These are phyloP conservation scores for Podargus strigoides DNA, from an alignment of 2,797 vertebrate genomes.

Conservation along the genomic window DNA sequence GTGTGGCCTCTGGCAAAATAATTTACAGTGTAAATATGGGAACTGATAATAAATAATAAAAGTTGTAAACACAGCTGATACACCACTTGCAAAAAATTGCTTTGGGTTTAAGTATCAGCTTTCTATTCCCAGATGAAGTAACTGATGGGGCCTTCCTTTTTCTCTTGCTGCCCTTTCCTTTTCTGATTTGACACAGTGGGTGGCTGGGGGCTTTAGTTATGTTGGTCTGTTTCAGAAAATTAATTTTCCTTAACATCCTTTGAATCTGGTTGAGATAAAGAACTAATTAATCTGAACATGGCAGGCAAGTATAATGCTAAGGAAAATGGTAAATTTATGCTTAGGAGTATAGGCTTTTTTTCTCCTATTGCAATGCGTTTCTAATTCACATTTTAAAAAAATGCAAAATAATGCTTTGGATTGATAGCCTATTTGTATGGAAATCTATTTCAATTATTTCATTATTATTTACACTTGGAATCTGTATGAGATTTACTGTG, in stretches of 20 bases:
- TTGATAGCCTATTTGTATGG: background rate
- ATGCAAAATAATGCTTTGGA: background rate
- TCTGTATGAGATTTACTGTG: background rate
- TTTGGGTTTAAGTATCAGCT: background rate
- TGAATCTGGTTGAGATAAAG: slow-evolving; percentile 9
- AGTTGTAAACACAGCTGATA: no score
- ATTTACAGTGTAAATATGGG: background rate
- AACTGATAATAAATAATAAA: no score
- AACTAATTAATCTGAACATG: background rate
- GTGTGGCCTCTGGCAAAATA: background rate
- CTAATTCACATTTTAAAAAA: background rate
- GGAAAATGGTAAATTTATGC: background rate
- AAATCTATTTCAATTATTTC: background rate
- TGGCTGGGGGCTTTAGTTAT: background rate
- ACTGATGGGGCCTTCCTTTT: background rate
- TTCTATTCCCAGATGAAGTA: background rate
- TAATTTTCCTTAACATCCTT: background rate
- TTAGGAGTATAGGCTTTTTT: background rate
- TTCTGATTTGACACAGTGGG: background rate
- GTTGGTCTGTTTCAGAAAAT: background rate
- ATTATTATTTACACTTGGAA: background rate
- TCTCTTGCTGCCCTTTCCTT: background rate
- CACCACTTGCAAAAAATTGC: background rate
- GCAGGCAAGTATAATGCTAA: background rate
- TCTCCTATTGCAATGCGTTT: background rate